A percentile compares a stretch with the other conserved stretches of the same genome.
These are phyloP conservation scores for Trachelus troglodyta DNA, from an alignment of 2,888 invertebrate species.

Conservation along the genomic window DNA sequence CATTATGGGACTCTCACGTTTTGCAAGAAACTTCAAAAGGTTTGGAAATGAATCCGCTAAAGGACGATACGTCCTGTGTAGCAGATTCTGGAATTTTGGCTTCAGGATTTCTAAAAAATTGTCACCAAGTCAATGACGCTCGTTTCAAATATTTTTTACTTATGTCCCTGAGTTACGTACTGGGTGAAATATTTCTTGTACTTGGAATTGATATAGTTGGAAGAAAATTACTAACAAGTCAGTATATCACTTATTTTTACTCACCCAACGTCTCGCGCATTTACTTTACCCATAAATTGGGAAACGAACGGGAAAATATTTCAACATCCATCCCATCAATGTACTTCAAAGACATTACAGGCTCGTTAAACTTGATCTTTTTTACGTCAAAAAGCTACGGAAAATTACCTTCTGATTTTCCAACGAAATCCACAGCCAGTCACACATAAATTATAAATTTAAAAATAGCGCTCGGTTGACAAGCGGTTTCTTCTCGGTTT, in stretches of 20 bases:
- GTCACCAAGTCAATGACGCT: conserved; percentile 35
- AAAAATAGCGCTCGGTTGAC: not conserved
- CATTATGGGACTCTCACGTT: conserved; percentile 41
- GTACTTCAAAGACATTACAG: not conserved
- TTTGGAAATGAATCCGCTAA: not conserved
- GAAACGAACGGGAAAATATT: not conserved
- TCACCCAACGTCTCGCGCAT: not conserved
- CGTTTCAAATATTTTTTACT: conserved; percentile 37
- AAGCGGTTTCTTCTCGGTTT: not conserved
- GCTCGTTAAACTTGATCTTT: conserved; percentile 1
- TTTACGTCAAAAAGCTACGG: not conserved
- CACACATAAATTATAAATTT: not conserved
- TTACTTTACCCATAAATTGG: not conserved
- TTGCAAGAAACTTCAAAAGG: conserved; percentile 25
- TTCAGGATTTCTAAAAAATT: conserved; percentile 36
- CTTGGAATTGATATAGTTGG: conserved; percentile 41
- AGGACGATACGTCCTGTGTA: conserved; percentile 24
- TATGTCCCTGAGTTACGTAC: conserved; percentile 43
- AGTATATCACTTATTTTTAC: not conserved
- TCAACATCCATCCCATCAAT: not conserved
- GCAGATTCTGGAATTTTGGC: conserved; percentile 32
- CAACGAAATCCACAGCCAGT: not conserved
- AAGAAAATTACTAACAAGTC: conserved; percentile 28
- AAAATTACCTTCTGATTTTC: not conserved
- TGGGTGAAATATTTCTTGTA: conserved; percentile 42